Evolutionary conservation across 2,888 invertebrate genomes (phyloP), one percentile per base, ranked within the genome.

Genomic region (Chalcosyrphus nemorum): DNA sequence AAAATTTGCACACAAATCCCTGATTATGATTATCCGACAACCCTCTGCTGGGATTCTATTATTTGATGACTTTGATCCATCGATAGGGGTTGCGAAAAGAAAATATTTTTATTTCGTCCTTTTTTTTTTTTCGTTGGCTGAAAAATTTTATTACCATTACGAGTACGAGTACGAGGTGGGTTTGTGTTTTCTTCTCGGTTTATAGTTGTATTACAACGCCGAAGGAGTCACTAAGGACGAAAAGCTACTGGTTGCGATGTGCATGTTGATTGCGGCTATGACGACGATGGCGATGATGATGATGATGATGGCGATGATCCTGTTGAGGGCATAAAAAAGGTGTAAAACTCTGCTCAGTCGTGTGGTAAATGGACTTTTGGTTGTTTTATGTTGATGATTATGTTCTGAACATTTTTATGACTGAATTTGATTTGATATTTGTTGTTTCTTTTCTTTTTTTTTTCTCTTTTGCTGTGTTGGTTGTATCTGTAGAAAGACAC

Each of bases 381-480:
- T 78, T 84, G 68, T 84, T 84, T 84, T 78, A 84, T 84, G 78
- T 68, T 70, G 78, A 82, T 82, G 82, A 63, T 84, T 78, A 84
- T 84, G 63, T 74, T 50, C 57, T 43, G 27, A 74, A 57, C 61
- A 63, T 38, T 78, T 78, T 78, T 78, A 71, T 78, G 78, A 57
- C 71, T 47, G 78, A 63, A 57, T 71, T 57, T 78, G 78, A 78
- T 78, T 66, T 76, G 24, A 43, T 35, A n/a, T n/a, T n/a, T n/a
- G n/a, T n/a, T n/a, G n/a, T n/a, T n/a, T n/a, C n/a, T n/a, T 63
- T 63, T 43, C 29, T 27, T 29, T 50, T 65, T 50, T 2, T 27
- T 1, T 15, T 35, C 11, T 50, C 13, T 41, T 43, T 9, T 7
- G n/a, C 24, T 24, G 43, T 21, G 19, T 6, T 11, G 45, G 6